A percentile compares a stretch with the other conserved stretches of the same genome.
Evolutionary conservation across 2,797 vertebrate species (phyloP).

Genomic region (Chloroceryle amazona): DNA sequence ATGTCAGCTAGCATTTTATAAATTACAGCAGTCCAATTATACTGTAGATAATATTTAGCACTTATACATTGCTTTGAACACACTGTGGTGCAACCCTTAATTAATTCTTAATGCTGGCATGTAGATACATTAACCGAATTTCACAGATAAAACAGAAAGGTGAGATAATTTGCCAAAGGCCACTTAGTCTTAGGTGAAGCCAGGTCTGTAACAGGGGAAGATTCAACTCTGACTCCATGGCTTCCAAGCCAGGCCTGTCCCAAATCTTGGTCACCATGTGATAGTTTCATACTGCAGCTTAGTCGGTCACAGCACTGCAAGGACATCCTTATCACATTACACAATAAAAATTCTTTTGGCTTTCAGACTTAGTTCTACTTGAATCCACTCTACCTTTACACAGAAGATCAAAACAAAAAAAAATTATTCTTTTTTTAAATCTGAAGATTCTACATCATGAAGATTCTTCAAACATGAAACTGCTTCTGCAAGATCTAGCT

Average conservation of each 20-base stretch:
- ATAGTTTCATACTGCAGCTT: not conserved
- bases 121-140: slow-evolving; percentile 23
- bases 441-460: not conserved
- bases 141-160: slow-evolving; percentile 27
- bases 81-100: slow-evolving; percentile 7
- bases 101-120: not conserved
- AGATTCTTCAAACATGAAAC: not conserved
- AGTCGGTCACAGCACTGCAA: not conserved
- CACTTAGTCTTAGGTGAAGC: not conserved
- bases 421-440: no score
- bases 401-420: not conserved
- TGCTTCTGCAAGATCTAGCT: not conserved
- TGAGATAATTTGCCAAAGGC: not conserved
- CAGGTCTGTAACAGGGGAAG: not conserved
- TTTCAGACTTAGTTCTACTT: not conserved
- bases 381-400: not conserved
- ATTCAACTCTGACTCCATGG: not conserved
- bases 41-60: slow-evolving; percentile 36
- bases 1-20: slow-evolving; percentile 5
- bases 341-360: not conserved
- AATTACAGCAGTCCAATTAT: slow-evolving; percentile 42
- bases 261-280: not conserved
- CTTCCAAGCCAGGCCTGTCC: not conserved
- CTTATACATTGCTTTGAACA: slow-evolving; percentile 21
- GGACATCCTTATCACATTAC: not conserved